A percentile compares a stretch with the other conserved stretches of the same genome.
Evolutionary conservation across 2,113 vertebrate species (phyloP).

Genomic region (Psophia crepitans): DNA sequence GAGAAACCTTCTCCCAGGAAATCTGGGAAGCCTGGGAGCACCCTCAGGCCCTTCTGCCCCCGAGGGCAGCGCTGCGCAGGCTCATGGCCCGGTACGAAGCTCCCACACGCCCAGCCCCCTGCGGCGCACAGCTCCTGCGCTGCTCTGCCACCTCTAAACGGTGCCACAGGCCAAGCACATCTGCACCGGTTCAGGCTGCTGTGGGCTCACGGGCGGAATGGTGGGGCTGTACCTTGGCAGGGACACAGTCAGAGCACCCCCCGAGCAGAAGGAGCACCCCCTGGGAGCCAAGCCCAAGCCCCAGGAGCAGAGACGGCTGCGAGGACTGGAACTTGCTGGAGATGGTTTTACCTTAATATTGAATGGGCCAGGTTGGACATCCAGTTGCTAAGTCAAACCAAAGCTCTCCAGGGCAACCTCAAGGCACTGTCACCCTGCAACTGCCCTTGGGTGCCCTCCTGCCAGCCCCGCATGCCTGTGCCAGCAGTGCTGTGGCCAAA

Average conservation of each 20-base stretch:
- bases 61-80: background rate
- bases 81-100: background rate
- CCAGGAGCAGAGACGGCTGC: background rate
- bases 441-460: background rate
- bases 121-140: rapidly evolving
- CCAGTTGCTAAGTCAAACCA: background rate
- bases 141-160: background rate
- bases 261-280: background rate
- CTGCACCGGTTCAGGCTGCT: background rate
- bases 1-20: background rate
- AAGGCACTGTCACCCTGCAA: background rate
- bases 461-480: background rate
- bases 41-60: background rate
- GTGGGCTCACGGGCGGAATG: background rate
- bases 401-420: background rate
- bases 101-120: background rate
- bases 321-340: background rate
- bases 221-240: background rate
- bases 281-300: background rate
- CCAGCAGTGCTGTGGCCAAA: background rate
- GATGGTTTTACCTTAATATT: background rate
- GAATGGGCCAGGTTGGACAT: background rate
- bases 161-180: background rate
- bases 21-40: background rate
- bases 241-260: background rate